A percentile compares a stretch with the other conserved stretches of the same genome.
These are phyloP conservation scores for Lemur catta DNA, from an alignment of 2,797 vertebrate genomes.

Conservation along the genomic window DNA sequence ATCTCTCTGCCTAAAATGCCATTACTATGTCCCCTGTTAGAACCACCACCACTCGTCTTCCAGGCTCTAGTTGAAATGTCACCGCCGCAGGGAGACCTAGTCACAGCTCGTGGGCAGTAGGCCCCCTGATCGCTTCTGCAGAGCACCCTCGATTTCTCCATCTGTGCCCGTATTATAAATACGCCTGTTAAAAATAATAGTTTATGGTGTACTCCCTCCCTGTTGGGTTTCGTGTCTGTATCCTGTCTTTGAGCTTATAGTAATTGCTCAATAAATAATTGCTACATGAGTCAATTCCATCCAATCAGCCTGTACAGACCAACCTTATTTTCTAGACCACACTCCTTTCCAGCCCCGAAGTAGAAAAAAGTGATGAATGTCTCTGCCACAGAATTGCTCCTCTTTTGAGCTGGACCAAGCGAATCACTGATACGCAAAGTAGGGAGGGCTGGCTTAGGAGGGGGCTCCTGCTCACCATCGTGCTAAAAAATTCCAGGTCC, in stretches of 20 bases:
- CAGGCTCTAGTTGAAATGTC: background rate
- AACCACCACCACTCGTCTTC: background rate
- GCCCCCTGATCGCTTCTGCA: background rate
- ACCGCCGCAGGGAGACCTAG: background rate
- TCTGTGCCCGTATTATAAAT: background rate
- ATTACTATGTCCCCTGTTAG: background rate
- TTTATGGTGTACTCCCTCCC: background rate
- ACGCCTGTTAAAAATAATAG: background rate
- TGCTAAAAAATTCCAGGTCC: background rate
- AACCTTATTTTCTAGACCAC: background rate
- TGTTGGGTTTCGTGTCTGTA: background rate
- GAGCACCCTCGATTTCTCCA: background rate
- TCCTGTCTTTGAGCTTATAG: background rate
- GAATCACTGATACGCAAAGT: background rate
- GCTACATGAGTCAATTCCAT: background rate
- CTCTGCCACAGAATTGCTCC: background rate
- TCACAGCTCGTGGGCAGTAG: background rate
- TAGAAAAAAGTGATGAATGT: background rate
- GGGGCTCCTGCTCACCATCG: accelerated
- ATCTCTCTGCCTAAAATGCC: background rate
- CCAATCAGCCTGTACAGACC: background rate
- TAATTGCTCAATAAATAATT: background rate
- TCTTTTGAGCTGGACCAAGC: background rate
- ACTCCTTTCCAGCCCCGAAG: background rate
- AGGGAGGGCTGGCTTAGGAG: background rate